Percentiles rank a stretch among this genome's conserved stretches.
These are phyloP conservation scores for Nibea coibor DNA, from an alignment of 2,113 vertebrate genomes.

Conservation along the genomic window DNA sequence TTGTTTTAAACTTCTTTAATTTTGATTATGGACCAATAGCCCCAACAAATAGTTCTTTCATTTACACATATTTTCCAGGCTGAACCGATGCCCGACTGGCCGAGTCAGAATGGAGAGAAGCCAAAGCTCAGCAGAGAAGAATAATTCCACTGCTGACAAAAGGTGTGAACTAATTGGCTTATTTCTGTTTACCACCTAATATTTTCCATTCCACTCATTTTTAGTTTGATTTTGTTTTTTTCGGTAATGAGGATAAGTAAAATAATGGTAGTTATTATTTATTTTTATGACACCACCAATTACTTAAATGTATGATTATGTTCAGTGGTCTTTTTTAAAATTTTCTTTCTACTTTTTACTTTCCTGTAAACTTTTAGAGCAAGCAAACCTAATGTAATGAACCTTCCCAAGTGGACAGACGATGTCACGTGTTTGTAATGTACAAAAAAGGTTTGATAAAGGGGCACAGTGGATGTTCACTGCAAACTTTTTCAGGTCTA, in stretches of 20 bases:
- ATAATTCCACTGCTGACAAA: background rate
- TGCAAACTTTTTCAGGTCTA: too few relatives aligned
- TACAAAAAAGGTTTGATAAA: too few relatives aligned
- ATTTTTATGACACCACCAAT: background rate
- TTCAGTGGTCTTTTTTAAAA: too few relatives aligned
- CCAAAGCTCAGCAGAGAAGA: background rate
- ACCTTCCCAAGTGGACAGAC: too few relatives aligned
- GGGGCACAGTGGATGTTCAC: too few relatives aligned
- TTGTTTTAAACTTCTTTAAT: slow-evolving; percentile 3
- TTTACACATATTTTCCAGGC: slow-evolving; percentile 11
- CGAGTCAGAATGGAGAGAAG: slow-evolving; percentile 9
- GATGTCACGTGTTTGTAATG: too few relatives aligned
- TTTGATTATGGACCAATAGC: background rate
- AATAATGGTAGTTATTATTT: background rate
- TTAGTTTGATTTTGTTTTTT: background rate
- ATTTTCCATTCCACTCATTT: background rate
- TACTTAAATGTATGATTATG: too few relatives aligned
- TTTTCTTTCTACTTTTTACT: too few relatives aligned
- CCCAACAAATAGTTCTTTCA: slow-evolving; percentile 21
- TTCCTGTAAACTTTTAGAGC: too few relatives aligned
- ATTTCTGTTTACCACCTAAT: slow-evolving; percentile 2
- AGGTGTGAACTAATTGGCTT: slow-evolving; percentile 16
- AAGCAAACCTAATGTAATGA: too few relatives aligned
- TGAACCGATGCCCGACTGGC: background rate
- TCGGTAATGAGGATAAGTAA: background rate